Conservation (phyloP, 2,797 vertebrate genomes). For the Xenops minutus region DNA sequence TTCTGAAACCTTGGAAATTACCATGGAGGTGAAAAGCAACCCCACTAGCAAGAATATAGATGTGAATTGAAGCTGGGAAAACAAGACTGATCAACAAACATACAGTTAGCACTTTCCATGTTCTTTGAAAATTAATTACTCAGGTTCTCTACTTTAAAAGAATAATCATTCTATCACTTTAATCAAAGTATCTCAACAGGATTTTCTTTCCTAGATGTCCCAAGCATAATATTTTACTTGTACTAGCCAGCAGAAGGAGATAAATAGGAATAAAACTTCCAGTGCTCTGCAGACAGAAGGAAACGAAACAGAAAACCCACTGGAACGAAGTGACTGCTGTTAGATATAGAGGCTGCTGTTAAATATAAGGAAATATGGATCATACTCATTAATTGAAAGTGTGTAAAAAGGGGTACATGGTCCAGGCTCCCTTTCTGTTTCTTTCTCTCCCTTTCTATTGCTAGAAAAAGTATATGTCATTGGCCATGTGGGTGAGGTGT, state of each 20-base stretch:
- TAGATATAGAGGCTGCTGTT: background rate
- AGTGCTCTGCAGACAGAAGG: background rate
- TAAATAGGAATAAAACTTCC: background rate
- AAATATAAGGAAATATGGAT: background rate
- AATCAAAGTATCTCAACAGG: background rate
- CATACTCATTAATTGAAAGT: background rate
- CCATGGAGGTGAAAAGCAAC: background rate
- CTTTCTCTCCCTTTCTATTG: background rate
- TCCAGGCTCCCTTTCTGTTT: background rate
- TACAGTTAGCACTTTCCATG: background rate
- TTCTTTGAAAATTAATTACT: background rate
- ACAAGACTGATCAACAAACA: background rate
- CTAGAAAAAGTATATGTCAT: background rate
- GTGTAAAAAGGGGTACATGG: background rate
- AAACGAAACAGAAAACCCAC: background rate
- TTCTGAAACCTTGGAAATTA: background rate
- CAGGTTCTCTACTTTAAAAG: background rate
- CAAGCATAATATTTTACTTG: background rate
- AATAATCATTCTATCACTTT: background rate
- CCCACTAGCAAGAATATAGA: background rate
- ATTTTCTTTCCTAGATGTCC: background rate
- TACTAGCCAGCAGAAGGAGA: background rate
- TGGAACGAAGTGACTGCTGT: background rate
- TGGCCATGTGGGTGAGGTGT: background rate
- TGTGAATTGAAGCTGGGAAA: background rate